Conservation (phyloP, 2,113 vertebrate species). For the Epinephelus lanceolatus region DNA sequence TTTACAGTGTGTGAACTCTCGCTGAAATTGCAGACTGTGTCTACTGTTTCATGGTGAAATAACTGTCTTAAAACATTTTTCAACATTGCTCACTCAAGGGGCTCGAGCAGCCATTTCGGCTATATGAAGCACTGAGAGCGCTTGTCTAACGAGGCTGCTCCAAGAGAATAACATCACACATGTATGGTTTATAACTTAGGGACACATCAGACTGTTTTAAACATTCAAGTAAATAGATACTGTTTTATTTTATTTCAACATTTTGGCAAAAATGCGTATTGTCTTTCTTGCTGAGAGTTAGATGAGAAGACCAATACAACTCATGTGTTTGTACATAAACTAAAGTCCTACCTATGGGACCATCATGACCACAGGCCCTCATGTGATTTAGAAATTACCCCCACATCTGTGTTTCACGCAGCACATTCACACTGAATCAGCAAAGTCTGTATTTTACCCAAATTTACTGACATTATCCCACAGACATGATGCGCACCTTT, state of each 20-base stretch:
- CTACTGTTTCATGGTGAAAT: conserved; percentile 92
- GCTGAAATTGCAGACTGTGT: conserved; percentile 89
- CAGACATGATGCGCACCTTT: no score
- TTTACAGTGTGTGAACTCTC: conserved; percentile 91
- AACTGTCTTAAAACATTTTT: conserved; percentile 84
- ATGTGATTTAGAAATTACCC: no score
- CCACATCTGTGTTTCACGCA: no score
- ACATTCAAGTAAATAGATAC: background rate
- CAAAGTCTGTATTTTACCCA: no score
- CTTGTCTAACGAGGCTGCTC: conserved; percentile 22
- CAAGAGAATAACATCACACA: conserved; percentile 6
- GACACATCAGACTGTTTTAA: conserved; percentile 4
- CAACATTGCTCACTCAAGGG: conserved; percentile 52
- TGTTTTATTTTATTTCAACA: background rate
- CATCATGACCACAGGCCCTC: no score
- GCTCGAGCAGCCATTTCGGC: conserved; percentile 28
- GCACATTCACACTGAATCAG: no score
- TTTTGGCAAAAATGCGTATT: background rate
- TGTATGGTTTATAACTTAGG: conserved; percentile 4
- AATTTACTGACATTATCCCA: no score
- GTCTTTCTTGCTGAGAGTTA: background rate
- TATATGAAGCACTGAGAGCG: conserved; percentile 21
- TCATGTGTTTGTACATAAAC: background rate
- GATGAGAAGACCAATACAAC: background rate
- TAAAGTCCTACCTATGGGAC: no score